phyloP scores from a whole-genome alignment of 2,113 vertebrate species.

The Delphinus delphis region DNA sequence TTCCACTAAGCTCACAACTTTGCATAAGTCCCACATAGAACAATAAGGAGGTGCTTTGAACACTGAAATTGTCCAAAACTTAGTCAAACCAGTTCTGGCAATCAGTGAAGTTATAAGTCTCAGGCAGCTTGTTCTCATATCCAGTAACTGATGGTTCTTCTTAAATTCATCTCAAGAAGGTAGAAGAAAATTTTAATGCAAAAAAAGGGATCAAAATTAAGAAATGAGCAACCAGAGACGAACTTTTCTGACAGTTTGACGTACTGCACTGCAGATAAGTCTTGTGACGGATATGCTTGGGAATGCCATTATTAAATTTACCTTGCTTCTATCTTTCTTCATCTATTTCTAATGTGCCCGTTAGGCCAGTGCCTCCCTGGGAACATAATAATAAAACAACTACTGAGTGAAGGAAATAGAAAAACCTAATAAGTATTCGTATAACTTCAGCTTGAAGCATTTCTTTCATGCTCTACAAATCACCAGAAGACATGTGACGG shows the following conservation, averaged over 20 bases:
- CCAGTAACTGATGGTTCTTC: neutral
- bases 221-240: neutral
- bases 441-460: constrained; percentile 20
- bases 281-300: neutral
- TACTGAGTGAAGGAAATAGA: constrained; percentile 45
- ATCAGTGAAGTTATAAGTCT: neutral
- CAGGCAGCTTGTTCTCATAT: neutral
- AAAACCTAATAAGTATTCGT: constrained; percentile 42
- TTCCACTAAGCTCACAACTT: neutral
- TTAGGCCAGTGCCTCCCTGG: neutral
- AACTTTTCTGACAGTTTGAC: neutral
- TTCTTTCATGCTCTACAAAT: constrained; percentile 41
- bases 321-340: constrained; percentile 25
- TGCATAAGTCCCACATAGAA: neutral
- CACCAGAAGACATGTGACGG: neutral
- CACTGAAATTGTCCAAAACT: neutral
- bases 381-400: constrained; percentile 40
- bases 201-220: neutral
- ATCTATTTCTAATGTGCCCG: constrained; percentile 36
- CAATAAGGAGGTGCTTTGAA: neutral
- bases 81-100: neutral
- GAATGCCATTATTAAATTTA: neutral
- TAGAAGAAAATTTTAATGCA: neutral
- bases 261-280: neutral
- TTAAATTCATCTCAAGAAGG: constrained; percentile 4